Percentiles rank a stretch among this genome's conserved stretches.
phyloP scores from a whole-genome alignment of 2,113 vertebrate genomes.

The Paraplagusia blochii region DNA sequence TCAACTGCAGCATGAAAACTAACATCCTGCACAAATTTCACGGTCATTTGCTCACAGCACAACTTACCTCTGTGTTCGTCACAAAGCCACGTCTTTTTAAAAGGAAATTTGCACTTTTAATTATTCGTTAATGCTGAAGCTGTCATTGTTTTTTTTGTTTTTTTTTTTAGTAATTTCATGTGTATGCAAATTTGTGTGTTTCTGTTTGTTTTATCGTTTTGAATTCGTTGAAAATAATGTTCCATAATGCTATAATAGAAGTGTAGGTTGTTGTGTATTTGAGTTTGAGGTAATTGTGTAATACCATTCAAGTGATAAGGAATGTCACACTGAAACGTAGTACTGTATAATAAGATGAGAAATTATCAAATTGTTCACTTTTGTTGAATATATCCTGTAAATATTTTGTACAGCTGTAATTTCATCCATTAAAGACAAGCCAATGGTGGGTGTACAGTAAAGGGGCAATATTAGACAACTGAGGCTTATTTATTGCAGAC shows the following conservation, averaged over 20 bases:
- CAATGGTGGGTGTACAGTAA: constrained; percentile 5
- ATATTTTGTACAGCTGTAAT: constrained; percentile 77
- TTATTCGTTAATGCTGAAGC: constrained; percentile 29
- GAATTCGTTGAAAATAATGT: constrained; percentile 45
- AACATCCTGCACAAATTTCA: constrained; percentile 4
- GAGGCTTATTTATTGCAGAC: neutral
- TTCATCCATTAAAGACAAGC: constrained; percentile 63
- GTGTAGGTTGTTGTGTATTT: neutral
- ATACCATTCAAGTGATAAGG: neutral
- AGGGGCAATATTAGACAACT: neutral
- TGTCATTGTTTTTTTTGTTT: constrained; percentile 9
- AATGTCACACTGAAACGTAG: neutral
- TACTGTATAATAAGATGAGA: neutral
- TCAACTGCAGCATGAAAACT: constrained; percentile 1
- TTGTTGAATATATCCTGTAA: constrained; percentile 62
- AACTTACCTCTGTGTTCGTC: constrained; percentile 7
- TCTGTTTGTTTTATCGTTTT: constrained; percentile 38
- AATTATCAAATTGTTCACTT: neutral
- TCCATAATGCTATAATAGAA: constrained; percentile 28
- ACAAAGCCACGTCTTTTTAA: constrained; percentile 11
- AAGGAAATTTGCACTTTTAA: constrained; percentile 59
- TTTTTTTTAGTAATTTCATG: neutral
- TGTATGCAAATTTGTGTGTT: constrained; percentile 33
- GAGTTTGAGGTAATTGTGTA: neutral
- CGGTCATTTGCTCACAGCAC: constrained; percentile 19